These are phyloP conservation scores for Tipula helvola DNA, from an alignment of 2,888 invertebrate species.

Conservation along the genomic window DNA sequence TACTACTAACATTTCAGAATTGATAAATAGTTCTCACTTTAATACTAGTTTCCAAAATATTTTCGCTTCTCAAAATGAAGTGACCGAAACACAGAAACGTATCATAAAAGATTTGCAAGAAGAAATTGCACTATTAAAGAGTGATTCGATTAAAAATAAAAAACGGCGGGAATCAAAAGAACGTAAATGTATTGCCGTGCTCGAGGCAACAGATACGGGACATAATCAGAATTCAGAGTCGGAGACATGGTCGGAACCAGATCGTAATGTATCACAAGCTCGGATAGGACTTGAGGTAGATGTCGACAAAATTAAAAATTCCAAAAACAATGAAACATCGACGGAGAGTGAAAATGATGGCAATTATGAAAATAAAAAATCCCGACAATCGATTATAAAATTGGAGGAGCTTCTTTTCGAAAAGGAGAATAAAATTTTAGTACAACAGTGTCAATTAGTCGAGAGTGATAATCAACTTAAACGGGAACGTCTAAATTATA, in stretches of 20 bases:
- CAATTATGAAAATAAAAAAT: conserved; percentile 19
- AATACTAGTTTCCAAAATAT: background rate
- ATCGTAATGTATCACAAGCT: conserved; percentile 65
- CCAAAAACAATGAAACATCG: conserved; percentile 19
- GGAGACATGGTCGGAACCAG: conserved; percentile 80
- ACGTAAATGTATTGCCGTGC: background rate
- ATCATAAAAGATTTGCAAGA: conserved; percentile 27
- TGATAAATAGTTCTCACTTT: background rate
- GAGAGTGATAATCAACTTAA: conserved; percentile 31
- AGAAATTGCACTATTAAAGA: conserved; percentile 24
- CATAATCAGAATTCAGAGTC: conserved; percentile 46
- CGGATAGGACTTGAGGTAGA: conserved; percentile 53
- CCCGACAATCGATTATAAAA: conserved; percentile 27
- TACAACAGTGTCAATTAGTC: conserved; percentile 29
- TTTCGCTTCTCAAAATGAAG: conserved; percentile 12
- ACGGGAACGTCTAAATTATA: conserved; percentile 24
- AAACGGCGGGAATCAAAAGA: conserved; percentile 22
- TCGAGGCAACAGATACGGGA: conserved; percentile 15
- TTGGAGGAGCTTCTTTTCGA: conserved; percentile 34
- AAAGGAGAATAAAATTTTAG: conserved; percentile 35
- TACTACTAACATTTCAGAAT: background rate
- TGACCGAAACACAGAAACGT: conserved; percentile 24
- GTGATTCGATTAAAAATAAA: conserved; percentile 18
- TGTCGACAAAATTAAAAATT: conserved; percentile 4
- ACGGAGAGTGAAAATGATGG: conserved; percentile 24